Conservation (phyloP, 2,888 invertebrate genomes). For the Venusia cambrica region DNA sequence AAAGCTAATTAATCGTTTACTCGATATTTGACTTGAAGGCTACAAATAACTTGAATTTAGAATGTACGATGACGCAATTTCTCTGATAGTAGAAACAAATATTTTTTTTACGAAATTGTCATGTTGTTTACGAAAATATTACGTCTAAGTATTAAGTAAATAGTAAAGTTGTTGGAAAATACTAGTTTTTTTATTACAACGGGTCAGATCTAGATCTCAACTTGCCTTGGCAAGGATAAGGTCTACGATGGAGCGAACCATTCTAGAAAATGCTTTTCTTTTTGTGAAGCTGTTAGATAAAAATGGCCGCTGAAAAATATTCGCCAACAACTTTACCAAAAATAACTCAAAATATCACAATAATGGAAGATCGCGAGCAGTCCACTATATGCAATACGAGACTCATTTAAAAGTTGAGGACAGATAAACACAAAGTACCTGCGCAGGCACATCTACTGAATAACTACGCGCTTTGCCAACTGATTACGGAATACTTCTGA, state of each 20-base stretch:
- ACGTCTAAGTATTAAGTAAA: slow-evolving; percentile 37
- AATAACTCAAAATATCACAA: slow-evolving; percentile 29
- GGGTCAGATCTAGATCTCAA: too few relatives aligned
- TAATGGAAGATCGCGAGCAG: slow-evolving; percentile 37
- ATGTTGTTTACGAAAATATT: slow-evolving; percentile 46
- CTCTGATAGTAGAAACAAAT: slow-evolving; percentile 17
- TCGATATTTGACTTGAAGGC: too few relatives aligned
- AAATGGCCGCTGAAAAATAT: too few relatives aligned
- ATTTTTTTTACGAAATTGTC: slow-evolving; percentile 43
- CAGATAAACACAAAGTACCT: slow-evolving; percentile 58
- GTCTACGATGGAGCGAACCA: too few relatives aligned
- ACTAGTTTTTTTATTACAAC: slow-evolving; percentile 2
- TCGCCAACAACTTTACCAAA: slow-evolving; percentile 31
- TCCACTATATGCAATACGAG: slow-evolving; percentile 46
- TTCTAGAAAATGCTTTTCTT: too few relatives aligned
- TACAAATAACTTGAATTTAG: not conserved
- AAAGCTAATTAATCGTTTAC: too few relatives aligned
- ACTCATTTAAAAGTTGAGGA: slow-evolving; percentile 62
- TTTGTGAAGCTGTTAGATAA: too few relatives aligned
- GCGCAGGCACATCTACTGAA: slow-evolving; percentile 66
- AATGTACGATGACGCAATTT: slow-evolving; percentile 14
- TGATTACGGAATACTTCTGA: too few relatives aligned
- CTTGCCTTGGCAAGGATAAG: too few relatives aligned
- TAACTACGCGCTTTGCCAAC: too few relatives aligned
- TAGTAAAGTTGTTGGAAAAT: slow-evolving; percentile 37